Base-by-base conservation (phyloP, 2,113 vertebrate genomes). In the Montifringilla adamsi region DNA sequence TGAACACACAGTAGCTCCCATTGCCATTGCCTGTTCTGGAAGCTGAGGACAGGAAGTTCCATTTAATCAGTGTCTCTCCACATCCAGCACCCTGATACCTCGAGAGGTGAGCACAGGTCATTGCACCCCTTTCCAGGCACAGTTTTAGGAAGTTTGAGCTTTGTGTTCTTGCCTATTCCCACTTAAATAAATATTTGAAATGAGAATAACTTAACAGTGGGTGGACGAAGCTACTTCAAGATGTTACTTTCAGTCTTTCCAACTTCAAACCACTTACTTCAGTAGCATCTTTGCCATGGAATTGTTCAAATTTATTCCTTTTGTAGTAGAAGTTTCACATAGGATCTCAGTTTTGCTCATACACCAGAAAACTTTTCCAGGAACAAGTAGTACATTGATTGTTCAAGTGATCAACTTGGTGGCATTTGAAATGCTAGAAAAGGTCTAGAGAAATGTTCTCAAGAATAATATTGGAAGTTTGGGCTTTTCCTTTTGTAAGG, bases 261-360 rank as follows among this genome's bases (percentile, higher is more conserved):
- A 27, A 41, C 49, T 78, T 93, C 31, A 67, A 46, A 37, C 5
- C 2, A 6, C 31, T 63, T 59, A 16, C n/a, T 80, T 90, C 81
- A 77, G 39, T 31, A 15, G 4, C 50, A 47, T 44, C 4, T 50
- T 37, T 78, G 4, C 39, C 15, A 7, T 43, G 43, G 46, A 47
- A 33, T 41, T 63, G 19, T 55, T 85, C 19, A 21, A 3, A 0
- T 30, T 33, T 59, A 10, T 33, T 35, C 4, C 27, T 33, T 39
- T 70, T 73, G 15, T 0, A 4, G 10, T 27, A 18, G 27, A 46
- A 31, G 20, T 63, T 90, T 91, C 31, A 27, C 0, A 0, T 6
- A 19, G 10, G 11, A 4, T 53, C 31, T 93, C 6, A 46, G 21
- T 55, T 92, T 56, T 81, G 33, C 33, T 88, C 20, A 23, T n/a